Evolutionary conservation across 37 sponge, comb jelly and placozoan genomes (phyloP), one percentile per base, ranked within the genome.

Genomic region (Dysidea cf. avara): DNA sequence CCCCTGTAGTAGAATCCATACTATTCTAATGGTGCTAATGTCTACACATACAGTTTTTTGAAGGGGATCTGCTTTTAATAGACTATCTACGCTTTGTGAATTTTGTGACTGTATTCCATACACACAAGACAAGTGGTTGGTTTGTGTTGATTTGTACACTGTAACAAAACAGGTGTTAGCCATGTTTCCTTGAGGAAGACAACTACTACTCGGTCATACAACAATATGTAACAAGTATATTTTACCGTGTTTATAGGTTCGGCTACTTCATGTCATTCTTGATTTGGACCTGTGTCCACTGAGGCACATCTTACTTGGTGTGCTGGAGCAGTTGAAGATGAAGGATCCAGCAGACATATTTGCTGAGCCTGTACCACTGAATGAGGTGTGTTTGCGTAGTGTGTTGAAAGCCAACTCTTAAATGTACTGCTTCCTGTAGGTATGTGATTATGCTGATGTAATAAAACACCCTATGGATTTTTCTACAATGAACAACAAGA

Each of bases 391-490:
- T 46, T n/a, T 38, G 34, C 32, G 37, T 14, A 56, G 7, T 39
- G 57, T 22, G 77, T 7, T 1, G 22, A 25, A n/a, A 24, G 35
- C 21, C 28, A 21, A 22, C 21, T 21, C 11, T 1, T 13, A 34
- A 72, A 61, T 61, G 28, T 56, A 30, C 7, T 56, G 25, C 48
- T 32, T 34, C 30, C 22, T 56, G 34, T 64, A 98, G 99, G 99
- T 95, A 0, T 82, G 82, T 1, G 99, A 95, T 71, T 98, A 98
- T 53, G 68, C 79, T 22, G 91, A 95, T 35, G 90, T 91, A 39
- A 95, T 98, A 51, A 81, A 83, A 40, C 53, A 84, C 7, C 99
- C 99, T 13, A 98, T 98, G 92, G 99, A 98, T 66, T 77, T 98
- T 34, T 53, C 74, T 39, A 95, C 96, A 17, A 95, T 98, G 87